A percentile compares a stretch with the other conserved stretches of the same genome.
These are phyloP conservation scores for Phyto melanocephala DNA, from an alignment of 2,888 invertebrate species.

Conservation along the genomic window DNA sequence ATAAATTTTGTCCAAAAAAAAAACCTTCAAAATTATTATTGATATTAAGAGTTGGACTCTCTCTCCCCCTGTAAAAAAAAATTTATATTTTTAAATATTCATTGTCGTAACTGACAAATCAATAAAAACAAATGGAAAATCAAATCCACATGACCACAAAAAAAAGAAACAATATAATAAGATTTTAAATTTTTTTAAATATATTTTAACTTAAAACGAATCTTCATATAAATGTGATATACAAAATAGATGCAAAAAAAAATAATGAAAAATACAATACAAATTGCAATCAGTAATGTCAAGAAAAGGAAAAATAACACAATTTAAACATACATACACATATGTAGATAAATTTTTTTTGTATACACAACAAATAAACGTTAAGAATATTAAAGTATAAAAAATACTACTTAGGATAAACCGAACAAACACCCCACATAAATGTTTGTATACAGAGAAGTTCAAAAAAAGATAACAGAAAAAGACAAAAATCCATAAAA, in stretches of 20 bases:
- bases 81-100: not conserved
- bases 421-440: conserved; percentile 8
- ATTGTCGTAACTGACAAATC: conserved; percentile 8
- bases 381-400: conserved; percentile 12
- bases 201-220: conserved; percentile 46
- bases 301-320: not conserved
- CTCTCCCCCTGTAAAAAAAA: too few relatives aligned
- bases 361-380: conserved; percentile 31
- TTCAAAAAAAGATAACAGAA: not conserved
- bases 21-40: too few relatives aligned
- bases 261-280: not conserved
- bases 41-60: too few relatives aligned
- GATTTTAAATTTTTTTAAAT: conserved; percentile 21
- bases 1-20: too few relatives aligned
- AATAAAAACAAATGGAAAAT: not conserved
- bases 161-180: conserved; percentile 10
- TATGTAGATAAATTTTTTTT: not conserved
- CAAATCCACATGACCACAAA: not conserved
- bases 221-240: conserved; percentile 40
- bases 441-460: conserved; percentile 6
- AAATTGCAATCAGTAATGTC: conserved; percentile 47
- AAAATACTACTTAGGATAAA: not conserved
- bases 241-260: not conserved
- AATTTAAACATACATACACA: too few relatives aligned
- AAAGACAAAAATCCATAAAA: conserved; percentile 48